These are phyloP conservation scores for Tachysurus fulvidraco DNA, from an alignment of 2,113 vertebrate species.

Conservation along the genomic window DNA sequence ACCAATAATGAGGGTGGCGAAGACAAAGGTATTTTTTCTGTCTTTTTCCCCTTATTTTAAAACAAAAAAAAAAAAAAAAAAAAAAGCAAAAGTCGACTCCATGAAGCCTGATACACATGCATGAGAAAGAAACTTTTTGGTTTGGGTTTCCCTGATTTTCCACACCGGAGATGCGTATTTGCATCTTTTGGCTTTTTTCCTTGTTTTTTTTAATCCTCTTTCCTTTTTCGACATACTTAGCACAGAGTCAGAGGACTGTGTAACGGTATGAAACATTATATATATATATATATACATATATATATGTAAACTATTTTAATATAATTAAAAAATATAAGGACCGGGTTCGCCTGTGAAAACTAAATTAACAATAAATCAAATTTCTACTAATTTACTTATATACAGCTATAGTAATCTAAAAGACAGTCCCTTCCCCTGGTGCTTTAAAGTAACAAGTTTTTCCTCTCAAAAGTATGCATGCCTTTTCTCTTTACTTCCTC, in stretches of 20 bases:
- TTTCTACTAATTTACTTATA: not conserved
- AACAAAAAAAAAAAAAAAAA: slow-evolving; percentile 10
- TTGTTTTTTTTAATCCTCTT: slow-evolving; percentile 63
- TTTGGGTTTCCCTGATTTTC: slow-evolving; percentile 40
- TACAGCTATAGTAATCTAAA: not conserved
- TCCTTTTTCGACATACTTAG: slow-evolving; percentile 66
- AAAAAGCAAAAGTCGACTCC: not conserved
- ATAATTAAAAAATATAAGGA: slow-evolving; percentile 9
- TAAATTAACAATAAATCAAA: not conserved
- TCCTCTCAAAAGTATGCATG: slow-evolving; percentile 72
- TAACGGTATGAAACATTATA: slow-evolving; percentile 25
- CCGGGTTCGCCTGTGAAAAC: slow-evolving; percentile 55
- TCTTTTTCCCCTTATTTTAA: slow-evolving; percentile 60
- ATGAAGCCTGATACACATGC: slow-evolving; percentile 76
- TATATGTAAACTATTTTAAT: not conserved
- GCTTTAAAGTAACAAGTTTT: slow-evolving; percentile 60
- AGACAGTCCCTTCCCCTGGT: slow-evolving; percentile 55
- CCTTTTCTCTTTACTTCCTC: slow-evolving; percentile 50
- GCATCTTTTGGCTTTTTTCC: slow-evolving; percentile 63
- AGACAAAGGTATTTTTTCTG: slow-evolving; percentile 89
- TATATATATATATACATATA: not conserved
- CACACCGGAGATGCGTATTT: slow-evolving; percentile 56
- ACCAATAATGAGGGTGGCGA: slow-evolving; percentile 86
- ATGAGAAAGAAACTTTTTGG: slow-evolving; percentile 77
- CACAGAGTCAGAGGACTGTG: slow-evolving; percentile 52